A percentile compares a stretch with the other conserved stretches of the same genome.
Conservation (phyloP, 2,797 vertebrate species). For the Acestrorhynchus altus region DNA sequence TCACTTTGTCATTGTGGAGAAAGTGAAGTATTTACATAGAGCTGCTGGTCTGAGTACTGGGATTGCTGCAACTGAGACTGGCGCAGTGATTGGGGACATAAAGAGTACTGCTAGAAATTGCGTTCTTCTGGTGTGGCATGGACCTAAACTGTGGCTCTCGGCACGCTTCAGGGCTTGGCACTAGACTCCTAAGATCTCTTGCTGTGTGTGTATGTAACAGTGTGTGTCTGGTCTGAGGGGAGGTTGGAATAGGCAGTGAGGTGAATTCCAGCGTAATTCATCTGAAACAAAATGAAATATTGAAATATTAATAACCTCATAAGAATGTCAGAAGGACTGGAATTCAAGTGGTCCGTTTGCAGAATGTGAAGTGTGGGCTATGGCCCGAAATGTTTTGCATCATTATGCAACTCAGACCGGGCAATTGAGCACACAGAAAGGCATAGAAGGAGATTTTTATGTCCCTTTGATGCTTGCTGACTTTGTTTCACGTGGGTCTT, state of each 20-base stretch:
- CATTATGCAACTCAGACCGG: neutral
- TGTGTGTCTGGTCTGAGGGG: neutral
- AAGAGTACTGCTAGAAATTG: too few species aligned
- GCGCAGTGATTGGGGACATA: neutral
- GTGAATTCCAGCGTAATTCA: neutral
- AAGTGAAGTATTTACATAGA: too few species aligned
- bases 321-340: neutral
- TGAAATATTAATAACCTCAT: neutral
- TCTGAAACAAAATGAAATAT: neutral
- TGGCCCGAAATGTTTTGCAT: neutral
- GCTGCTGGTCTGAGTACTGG: neutral
- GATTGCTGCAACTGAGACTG: neutral
- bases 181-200: neutral
- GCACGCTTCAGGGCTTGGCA: neutral
- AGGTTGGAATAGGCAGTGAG: neutral
- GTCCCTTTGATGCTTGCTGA: neutral
- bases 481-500: neutral
- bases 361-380: neutral
- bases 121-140: neutral
- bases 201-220: neutral
- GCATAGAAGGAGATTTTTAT: slow-evolving; percentile 1
- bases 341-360: neutral
- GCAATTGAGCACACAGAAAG: neutral
- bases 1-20: too few species aligned
- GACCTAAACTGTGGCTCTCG: neutral